Conservation (phyloP, 30 jellyfish, hydroid and myxozoan species). For the Aurelia sp. region DNA sequence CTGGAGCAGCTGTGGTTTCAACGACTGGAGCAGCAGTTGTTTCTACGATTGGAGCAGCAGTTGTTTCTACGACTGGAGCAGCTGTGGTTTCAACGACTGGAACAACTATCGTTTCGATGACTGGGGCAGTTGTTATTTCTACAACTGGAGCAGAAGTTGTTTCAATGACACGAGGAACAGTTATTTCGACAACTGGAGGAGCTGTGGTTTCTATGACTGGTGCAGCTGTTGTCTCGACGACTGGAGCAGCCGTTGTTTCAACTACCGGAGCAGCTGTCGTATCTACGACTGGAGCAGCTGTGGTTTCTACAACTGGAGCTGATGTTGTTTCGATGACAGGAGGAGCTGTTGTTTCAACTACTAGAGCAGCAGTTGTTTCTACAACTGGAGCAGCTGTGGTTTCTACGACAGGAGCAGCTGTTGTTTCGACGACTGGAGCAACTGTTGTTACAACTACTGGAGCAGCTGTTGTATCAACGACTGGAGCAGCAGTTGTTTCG, state of each 20-base stretch:
- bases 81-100: slow-evolving; percentile 4
- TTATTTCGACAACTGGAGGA: slow-evolving; percentile 27
- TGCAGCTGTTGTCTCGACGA: slow-evolving; percentile 4
- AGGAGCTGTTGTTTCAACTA: slow-evolving; percentile 5
- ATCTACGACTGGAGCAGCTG: slow-evolving; percentile 31
- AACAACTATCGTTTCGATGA: background rate
- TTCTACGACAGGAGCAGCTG: slow-evolving; percentile 6
- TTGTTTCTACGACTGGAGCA: slow-evolving; percentile 7
- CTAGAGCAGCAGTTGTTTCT: slow-evolving; percentile 6
- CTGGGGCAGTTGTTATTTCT: background rate
- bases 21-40: slow-evolving; percentile 7
- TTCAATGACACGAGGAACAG: slow-evolving; percentile 30
- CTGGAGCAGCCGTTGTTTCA: slow-evolving; percentile 8
- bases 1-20: slow-evolving; percentile 17
- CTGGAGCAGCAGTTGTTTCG: slow-evolving; percentile 18
- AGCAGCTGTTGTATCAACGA: slow-evolving; percentile 11
- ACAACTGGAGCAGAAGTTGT: slow-evolving; percentile 16
- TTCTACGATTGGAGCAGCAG: slow-evolving; percentile 4
- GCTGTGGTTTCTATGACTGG: slow-evolving; percentile 11
- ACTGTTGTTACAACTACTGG: background rate
- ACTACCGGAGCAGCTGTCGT: background rate
- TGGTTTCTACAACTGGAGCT: slow-evolving; percentile 9
- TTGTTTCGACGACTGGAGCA: slow-evolving; percentile 1
- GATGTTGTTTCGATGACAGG: slow-evolving; percentile 1
- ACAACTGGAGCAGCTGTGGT: slow-evolving; percentile 14